phyloP scores from a whole-genome alignment of 2,797 vertebrate genomes.

The Eutrigla gurnardus region DNA sequence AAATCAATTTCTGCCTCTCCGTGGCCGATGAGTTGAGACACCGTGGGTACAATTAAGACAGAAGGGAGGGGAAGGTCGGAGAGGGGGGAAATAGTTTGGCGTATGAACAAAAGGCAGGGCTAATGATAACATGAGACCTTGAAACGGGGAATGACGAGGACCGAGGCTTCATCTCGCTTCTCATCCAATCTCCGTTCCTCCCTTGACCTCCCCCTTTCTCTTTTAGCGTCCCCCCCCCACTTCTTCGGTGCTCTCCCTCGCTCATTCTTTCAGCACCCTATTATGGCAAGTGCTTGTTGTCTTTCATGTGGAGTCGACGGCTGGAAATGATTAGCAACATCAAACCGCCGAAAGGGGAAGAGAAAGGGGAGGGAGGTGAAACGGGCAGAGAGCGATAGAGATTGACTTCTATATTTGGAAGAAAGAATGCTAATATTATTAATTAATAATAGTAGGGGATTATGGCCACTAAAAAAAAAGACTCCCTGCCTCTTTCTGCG shows the following conservation, averaged over 20 bases:
- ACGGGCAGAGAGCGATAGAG: conserved; percentile 48
- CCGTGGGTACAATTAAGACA: conserved; percentile 72
- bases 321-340: conserved; percentile 83
- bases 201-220: conserved; percentile 70
- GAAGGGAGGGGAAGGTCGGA: conserved; percentile 41
- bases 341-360: conserved; percentile 71
- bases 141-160: conserved; percentile 64
- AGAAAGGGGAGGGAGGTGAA: conserved; percentile 64
- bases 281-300: conserved; percentile 79
- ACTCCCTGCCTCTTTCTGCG: conserved; percentile 19
- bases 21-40: conserved; percentile 58
- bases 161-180: conserved; percentile 57
- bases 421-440: conserved; percentile 69
- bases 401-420: conserved; percentile 80
- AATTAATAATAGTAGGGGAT: conserved; percentile 63
- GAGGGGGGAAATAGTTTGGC: conserved; percentile 61
- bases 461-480: conserved; percentile 39
- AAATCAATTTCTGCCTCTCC: conserved; percentile 63
- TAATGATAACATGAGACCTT: conserved; percentile 78
- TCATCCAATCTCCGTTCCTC: conserved; percentile 68
- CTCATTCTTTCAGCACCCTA: conserved; percentile 76
- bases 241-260: conserved; percentile 56
- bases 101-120: conserved; percentile 73
- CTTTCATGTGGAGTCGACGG: conserved; percentile 81
- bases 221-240: conserved; percentile 35